Conservation (phyloP, 1,140 invertebrate genomes). For the Drosophila sp. region DNA sequence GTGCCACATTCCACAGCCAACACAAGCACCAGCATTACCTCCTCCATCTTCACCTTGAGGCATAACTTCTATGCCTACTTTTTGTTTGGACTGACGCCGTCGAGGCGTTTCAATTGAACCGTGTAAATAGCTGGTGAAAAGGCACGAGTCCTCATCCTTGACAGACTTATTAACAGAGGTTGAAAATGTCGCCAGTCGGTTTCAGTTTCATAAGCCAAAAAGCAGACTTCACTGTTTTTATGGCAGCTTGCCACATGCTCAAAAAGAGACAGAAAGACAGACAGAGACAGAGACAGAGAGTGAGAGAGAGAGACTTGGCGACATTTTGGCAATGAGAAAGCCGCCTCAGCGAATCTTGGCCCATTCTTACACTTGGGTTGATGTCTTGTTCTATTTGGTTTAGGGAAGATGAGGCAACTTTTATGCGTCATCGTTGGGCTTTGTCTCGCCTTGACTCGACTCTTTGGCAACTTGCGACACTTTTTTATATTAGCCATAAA, state of each 20-base stretch:
- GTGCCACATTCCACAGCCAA: constrained; percentile 11
- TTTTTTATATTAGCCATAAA: constrained; percentile 48
- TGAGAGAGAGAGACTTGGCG: neutral
- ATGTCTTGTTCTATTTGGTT: constrained; percentile 18
- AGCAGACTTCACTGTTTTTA: constrained; percentile 38
- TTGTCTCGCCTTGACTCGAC: neutral
- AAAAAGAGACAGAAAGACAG: too few species aligned
- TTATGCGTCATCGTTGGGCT: constrained; percentile 23
- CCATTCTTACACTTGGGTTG: constrained; percentile 1
- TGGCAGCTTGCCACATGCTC: constrained; percentile 27
- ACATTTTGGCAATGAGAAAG: constrained; percentile 14
- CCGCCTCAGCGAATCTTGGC: constrained; percentile 12
- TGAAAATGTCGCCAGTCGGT: constrained; percentile 11
- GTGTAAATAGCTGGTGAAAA: neutral
- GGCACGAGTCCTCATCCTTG: neutral
- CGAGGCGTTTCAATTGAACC: constrained; percentile 57
- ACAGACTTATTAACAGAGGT: constrained; percentile 12
- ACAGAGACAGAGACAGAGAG: too few species aligned
- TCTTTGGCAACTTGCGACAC: constrained; percentile 40
- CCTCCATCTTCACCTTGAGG: constrained; percentile 1
- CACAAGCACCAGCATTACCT: too few species aligned
- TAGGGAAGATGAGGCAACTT: constrained; percentile 24
- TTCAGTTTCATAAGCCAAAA: constrained; percentile 15
- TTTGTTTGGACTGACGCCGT: constrained; percentile 74
- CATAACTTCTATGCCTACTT: constrained; percentile 3